Evolutionary conservation across 2,797 vertebrate genomes (phyloP).

Genomic region (Pteropus rufus): DNA sequence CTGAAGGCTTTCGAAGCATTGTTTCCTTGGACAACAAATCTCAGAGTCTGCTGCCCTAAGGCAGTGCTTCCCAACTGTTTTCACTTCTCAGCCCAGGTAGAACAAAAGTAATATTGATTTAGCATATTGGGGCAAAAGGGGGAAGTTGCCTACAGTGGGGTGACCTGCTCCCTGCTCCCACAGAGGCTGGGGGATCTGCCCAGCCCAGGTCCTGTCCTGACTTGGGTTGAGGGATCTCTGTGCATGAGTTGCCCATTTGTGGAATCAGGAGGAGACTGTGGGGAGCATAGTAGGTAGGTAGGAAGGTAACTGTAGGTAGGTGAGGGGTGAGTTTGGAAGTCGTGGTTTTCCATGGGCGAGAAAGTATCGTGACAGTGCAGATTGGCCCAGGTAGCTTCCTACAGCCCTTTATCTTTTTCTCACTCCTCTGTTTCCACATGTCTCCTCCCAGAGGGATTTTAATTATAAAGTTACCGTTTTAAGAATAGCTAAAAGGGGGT

Average conservation of each 20-base stretch:
- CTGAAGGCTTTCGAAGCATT: background rate
- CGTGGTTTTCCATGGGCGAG: background rate
- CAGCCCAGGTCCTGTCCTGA: background rate
- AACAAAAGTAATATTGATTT: background rate
- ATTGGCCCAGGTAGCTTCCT: background rate
- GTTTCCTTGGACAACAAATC: background rate
- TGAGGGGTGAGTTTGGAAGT: background rate
- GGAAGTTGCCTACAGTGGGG: background rate
- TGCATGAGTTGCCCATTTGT: fast-evolving
- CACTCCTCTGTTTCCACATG: background rate
- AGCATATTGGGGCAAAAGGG: background rate
- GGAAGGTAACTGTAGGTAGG: background rate
- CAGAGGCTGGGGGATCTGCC: background rate
- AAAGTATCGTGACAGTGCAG: background rate
- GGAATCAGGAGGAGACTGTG: background rate
- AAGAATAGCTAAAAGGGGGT: slow-evolving; percentile 37
- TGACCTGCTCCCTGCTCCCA: background rate
- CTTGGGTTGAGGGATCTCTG: background rate
- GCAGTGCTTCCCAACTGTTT: background rate
- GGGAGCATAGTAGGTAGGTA: background rate
- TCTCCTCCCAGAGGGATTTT: slow-evolving; percentile 26
- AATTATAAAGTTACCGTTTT: slow-evolving; percentile 58
- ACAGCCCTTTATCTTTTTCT: background rate
- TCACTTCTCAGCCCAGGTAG: background rate
- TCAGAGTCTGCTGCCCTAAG: background rate